Evolutionary conservation across 2,113 vertebrate genomes (phyloP).

Genomic region (Tenebrosternarchus preto): DNA sequence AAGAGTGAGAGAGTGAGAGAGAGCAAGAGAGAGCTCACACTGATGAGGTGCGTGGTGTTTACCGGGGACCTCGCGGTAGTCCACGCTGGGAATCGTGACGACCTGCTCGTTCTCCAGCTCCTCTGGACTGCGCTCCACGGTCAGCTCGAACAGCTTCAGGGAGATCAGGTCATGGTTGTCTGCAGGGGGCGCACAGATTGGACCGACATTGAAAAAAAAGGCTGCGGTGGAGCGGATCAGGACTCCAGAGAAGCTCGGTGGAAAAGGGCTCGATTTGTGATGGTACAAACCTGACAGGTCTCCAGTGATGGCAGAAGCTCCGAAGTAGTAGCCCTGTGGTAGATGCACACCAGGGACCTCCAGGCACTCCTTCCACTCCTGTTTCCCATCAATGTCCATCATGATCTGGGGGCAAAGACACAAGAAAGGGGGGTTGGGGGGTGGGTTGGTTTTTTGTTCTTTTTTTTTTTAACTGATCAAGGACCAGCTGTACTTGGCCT

Average conservation of each 20-base stretch:
- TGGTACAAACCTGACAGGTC: slow-evolving; percentile 84
- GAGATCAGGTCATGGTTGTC: slow-evolving; percentile 96
- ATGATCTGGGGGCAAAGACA: slow-evolving; percentile 73
- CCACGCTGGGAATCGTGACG: slow-evolving; percentile 83
- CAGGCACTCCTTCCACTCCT: slow-evolving; percentile 87
- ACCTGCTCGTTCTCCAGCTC: slow-evolving; percentile 81
- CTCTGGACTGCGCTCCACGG: slow-evolving; percentile 70
- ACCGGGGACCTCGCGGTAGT: slow-evolving; percentile 83
- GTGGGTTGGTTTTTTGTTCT: too few relatives aligned
- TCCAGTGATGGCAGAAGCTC: slow-evolving; percentile 87
- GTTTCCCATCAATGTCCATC: slow-evolving; percentile 85
- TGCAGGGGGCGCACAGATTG: slow-evolving; percentile 62
- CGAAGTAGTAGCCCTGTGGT: slow-evolving; percentile 86
- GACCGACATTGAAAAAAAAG: not conserved
- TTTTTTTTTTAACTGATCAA: not conserved
- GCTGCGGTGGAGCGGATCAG: not conserved
- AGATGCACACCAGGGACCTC: slow-evolving; percentile 82
- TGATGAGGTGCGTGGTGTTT: not conserved
- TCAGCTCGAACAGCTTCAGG: slow-evolving; percentile 90
- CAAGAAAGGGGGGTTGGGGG: not conserved
- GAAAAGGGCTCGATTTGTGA: not conserved
- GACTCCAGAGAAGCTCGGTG: not conserved
- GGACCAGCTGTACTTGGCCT: not conserved
- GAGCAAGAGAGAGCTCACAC: too few relatives aligned
- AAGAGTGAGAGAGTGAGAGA: not conserved